Evolutionary conservation across 2,797 vertebrate genomes (phyloP).

Genomic region (Champsocephalus esox): DNA sequence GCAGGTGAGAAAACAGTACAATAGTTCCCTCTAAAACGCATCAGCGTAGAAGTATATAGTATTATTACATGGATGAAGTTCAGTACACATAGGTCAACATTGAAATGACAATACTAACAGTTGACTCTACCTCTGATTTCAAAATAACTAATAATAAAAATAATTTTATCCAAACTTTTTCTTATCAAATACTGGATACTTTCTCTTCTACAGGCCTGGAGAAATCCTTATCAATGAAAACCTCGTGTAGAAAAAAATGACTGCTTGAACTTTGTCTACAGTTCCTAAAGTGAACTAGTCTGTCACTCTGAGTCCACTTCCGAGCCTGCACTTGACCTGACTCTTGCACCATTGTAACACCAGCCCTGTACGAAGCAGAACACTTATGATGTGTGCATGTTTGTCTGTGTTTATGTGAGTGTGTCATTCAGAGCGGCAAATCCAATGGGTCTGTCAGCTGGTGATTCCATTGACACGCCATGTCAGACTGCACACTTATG

Average conservation of each 20-base stretch:
- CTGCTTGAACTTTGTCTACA: neutral
- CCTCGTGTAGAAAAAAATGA: neutral
- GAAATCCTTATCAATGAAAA: neutral
- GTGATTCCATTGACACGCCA: constrained; percentile 63
- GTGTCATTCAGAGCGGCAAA: constrained; percentile 57
- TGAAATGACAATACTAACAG: too few relatives aligned
- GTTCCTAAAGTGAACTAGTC: neutral
- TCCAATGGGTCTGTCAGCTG: constrained; percentile 55
- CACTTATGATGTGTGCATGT: constrained; percentile 2
- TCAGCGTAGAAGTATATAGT: neutral
- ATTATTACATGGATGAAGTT: too few relatives aligned
- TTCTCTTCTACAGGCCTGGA: neutral
- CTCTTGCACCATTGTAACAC: constrained; percentile 8
- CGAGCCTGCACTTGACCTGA: constrained; percentile 13
- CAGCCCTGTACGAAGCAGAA: constrained; percentile 5
- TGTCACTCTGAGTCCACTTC: neutral
- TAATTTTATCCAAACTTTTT: neutral
- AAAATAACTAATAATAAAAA: neutral
- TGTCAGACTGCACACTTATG: constrained; percentile 62
- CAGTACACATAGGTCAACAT: too few relatives aligned
- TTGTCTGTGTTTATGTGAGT: constrained; percentile 23
- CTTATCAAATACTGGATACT: neutral
- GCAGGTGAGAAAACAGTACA: neutral
- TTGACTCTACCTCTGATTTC: neutral
- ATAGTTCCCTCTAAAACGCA: neutral